A percentile compares a stretch with the other conserved stretches of the same genome.
Evolutionary conservation across 2,113 vertebrate genomes (phyloP).

Genomic region (Asarcornis scutulata): DNA sequence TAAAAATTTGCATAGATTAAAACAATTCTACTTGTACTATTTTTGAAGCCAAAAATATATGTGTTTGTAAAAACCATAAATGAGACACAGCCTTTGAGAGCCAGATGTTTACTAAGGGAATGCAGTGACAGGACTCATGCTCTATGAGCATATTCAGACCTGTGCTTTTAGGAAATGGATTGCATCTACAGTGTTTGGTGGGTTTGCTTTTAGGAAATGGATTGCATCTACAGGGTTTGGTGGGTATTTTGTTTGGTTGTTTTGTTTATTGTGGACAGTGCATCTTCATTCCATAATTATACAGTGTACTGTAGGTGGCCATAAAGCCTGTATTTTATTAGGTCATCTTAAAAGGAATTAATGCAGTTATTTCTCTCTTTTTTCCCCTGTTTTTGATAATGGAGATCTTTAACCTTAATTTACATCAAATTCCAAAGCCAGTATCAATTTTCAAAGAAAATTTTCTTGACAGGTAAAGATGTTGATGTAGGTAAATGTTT

Average conservation of each 20-base stretch:
- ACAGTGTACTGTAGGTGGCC: not conserved
- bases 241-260: not conserved
- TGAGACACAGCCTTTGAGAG: not conserved
- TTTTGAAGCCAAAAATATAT: not conserved
- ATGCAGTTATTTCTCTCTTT: not conserved
- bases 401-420: not conserved
- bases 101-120: not conserved
- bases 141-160: not conserved
- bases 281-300: not conserved
- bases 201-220: not conserved
- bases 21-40: not conserved
- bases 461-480: not conserved
- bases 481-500: not conserved
- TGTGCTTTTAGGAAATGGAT: not conserved
- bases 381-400: not conserved
- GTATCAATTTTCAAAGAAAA: slow-evolving; percentile 14
- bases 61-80: not conserved
- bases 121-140: rapidly evolving
- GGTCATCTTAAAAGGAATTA: not conserved
- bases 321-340: not conserved
- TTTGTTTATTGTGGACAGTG: not conserved
- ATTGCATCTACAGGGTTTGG: not conserved
- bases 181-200: not conserved
- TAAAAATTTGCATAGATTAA: not conserved
- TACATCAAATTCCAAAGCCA: slow-evolving; percentile 8